Base-by-base conservation (phyloP, 2,888 invertebrate genomes). In the Catocala sponsa region DNA sequence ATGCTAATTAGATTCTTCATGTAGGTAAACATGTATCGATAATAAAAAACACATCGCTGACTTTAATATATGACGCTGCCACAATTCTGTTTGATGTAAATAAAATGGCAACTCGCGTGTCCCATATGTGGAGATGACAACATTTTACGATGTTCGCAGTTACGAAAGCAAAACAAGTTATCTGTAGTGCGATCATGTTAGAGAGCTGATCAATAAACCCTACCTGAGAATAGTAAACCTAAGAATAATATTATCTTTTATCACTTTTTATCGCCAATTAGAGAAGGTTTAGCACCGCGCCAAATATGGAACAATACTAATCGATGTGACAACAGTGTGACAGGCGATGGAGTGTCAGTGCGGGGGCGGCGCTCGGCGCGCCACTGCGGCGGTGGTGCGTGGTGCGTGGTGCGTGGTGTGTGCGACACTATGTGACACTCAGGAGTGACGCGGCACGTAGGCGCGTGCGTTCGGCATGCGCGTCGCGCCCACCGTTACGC, bases 401-500 rank as follows among this genome's bases (percentile, higher is more conserved):
- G 50, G 59, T 55, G 32, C 44, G 32, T 25, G 50, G 59, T 55
- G 62, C 59, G 65, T 65, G 65, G 65, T 64, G 66, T 55, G 53
- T n/a, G 43, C 48, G 49, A 54, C 48, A 43, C 15, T 55, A 13
- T 43, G 38, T 52, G 54, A 53, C 54, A 57, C 56, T 55, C 56
- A 65, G 64, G 68, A 76, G 71, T 78, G 74, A 71, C 75, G 70
- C 77, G 80, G 81, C 86, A 89, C 88, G 88, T 87, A 86, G 82
- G 82, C 82, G 83, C 83, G 79, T 80, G 81, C 80, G 80, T 76
- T 83, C 82, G 80, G 84, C 71, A 78, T 86, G 76, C 82, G 75
- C 74, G 78, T 77, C 83, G 85, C 85, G 79, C 85, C 86, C 86
- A 83, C 83, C 78, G 83, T 82, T 82, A 85, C 81, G 79, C 79